Base-by-base conservation (phyloP, 2,113 vertebrate genomes). In the Caretta caretta region DNA sequence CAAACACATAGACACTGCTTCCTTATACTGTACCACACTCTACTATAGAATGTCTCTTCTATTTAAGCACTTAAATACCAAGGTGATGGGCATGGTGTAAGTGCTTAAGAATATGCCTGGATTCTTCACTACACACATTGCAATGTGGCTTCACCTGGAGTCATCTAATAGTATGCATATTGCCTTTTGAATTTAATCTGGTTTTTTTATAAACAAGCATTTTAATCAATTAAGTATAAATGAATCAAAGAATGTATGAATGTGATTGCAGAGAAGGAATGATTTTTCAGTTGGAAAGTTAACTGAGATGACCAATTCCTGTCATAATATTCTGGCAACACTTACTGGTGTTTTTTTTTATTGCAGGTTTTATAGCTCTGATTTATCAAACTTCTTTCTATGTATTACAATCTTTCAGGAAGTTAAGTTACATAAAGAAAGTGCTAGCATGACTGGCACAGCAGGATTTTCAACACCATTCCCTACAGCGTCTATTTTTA, bases 211-310 rank as follows among this genome's bases (percentile, higher is more conserved):
- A 92, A 93, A 86, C 10, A 92, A 87, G 14, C 75, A 53, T 92
- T 94, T 91, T 80, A 86, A 91, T 92, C 48, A 89, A 88, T 90
- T 91, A 86, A 91, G n/a, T 79, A 27, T 38, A 92, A 95, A 86
- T 88, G 35, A 96, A 93, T 20, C 27, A 82, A 92, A 38, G 5
- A 81, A 54, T 86, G 81, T 8, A 9, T 22, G 54, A 69, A 35
- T 92, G 14, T n/a, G 10, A 93, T 17, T 92, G 59, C 8, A 89
- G 90, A 51, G 94, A 8, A 84, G n/a, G 57, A 94, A 86, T 22
- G 5, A 87, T 80, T 87, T 31, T 49, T 93, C 54, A 76, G 38
- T 56, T 86, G 65, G 53, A 80, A 92, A 94, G 10, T 76, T 84
- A 88, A 95, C 92, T 62, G 24, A 31, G 7, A 76, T 38, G 2